Base-by-base conservation (phyloP, 1,140 invertebrate genomes). In the Temnothorax longispinosus region DNA sequence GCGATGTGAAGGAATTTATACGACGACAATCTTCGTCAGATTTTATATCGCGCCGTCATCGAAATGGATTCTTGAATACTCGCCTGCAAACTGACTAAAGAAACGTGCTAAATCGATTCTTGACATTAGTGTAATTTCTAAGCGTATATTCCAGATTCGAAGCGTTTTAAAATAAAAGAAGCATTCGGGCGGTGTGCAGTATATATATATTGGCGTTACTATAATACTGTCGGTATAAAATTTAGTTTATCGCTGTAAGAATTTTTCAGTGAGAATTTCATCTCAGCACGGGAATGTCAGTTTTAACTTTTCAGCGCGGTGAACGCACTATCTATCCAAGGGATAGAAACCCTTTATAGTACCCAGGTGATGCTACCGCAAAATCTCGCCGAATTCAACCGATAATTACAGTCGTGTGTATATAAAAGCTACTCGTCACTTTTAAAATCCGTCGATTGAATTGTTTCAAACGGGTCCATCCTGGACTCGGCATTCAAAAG, bases 311-410 rank as follows among this genome's bases (percentile, higher is more conserved):
- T 75, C 72, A 56, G 52, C 50, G 52, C 72, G 15, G 35, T 35
- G n/a, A 56, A 38, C 6, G 7, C 15, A 21, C 8, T 4, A 27
- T 71, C 44, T 71, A 50, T 69, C 65, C 65, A 15, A 44, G 3
- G 18, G 71, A 54, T 74, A 38, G 18, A 41, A 75, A 56, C 18
- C 27, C 15, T 13, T 75, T 52, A 50, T 52, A 50, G 8, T 72
- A 35, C 47, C 15, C 44, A 72, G 15, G 27, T 56, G 18, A 38
- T 35, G 72, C 32, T 74, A 54, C 50, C 50, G 8, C 50, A 56
- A 32, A 74, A 32, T 75, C 72, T 56, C 72, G 72, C n/a, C 52
- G 18, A 75, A 6, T 75, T 75, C 72, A 75, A 56, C 32, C 72
- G 52, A 56, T 52, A 72, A 72, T 72, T 32, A 72, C 44, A 11